Conservation (phyloP, 2,888 invertebrate species). For the Gibbula magus region DNA sequence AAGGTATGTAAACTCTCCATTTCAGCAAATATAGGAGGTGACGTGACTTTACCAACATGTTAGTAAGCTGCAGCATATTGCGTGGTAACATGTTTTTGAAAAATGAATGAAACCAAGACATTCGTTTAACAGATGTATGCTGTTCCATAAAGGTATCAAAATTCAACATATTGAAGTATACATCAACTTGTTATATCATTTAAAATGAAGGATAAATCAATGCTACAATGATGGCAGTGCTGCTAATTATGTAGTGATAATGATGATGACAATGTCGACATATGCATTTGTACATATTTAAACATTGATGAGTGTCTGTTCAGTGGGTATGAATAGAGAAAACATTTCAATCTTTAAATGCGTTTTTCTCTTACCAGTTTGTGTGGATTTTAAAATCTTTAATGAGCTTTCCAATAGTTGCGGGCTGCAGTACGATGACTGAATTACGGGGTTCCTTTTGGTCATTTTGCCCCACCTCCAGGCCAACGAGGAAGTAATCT, state of each 20-base stretch:
- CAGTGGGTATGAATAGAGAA: too few species aligned
- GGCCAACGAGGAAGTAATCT: conserved; percentile 95
- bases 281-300: too few species aligned
- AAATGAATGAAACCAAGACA: conserved; percentile 54
- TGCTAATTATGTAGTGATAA: not conserved
- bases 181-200: not conserved
- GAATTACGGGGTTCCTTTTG: conserved; percentile 84
- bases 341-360: too few species aligned
- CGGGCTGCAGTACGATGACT: conserved; percentile 82
- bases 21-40: conserved; percentile 79
- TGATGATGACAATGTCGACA: not conserved
- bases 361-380: too few species aligned
- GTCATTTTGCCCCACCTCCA: conserved; percentile 92
- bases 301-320: too few species aligned
- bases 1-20: conserved; percentile 84
- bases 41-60: conserved; percentile 86
- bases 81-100: conserved; percentile 48
- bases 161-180: too few species aligned
- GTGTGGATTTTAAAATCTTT: too few species aligned
- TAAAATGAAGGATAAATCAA: not conserved
- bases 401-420: too few species aligned
- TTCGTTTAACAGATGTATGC: not conserved
- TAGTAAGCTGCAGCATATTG: conserved; percentile 81
- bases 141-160: not conserved
- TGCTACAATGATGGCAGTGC: not conserved